Base-by-base conservation (phyloP, 2,797 vertebrate genomes). In the Rhincodon typus region DNA sequence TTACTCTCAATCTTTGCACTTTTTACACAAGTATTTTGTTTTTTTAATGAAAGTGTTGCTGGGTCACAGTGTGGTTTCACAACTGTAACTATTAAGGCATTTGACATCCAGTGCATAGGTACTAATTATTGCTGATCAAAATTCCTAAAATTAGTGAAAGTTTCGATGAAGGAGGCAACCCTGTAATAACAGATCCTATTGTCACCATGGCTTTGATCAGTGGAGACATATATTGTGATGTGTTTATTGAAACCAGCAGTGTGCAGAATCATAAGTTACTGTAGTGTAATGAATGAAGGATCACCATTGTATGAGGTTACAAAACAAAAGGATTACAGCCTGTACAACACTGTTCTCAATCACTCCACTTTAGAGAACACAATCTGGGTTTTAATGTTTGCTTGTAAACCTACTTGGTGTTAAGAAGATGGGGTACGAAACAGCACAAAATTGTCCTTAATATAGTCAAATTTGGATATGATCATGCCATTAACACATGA, bases 11-110 rank as follows among this genome's bases (percentile, higher is more conserved):
- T 95, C 94, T 95, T 95, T 95, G 70, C 94, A 95, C 70, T 95
- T 95, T 95, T 95, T 95, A 95, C 94, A 74, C 94, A 95, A 95
- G 70, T 95, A 95, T 95, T 95, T 95, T 95, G 94, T 46, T 74
- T 94, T 94, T 70, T 25, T 77, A 72, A 95, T 95, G 46, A n/a
- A 77, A 77, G 94, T 95, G 70, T 95, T 95, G 42, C 70, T 77
- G 69, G 94, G 94, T 77, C 70, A 74, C 94, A 95, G 62, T 77
- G 30, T 13, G 1, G 53, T 94, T 74, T 72, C 94, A 94, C 94
- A 94, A 67, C 23, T 94, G 38, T 50, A 94, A 74, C 42, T 94
- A 46, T 77, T 74, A 77, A 34, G 27, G 94, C 25, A 42, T 95
- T 72, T 53, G 70, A 53, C 46, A 95, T 95, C 46, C 70, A 53